Evolutionary conservation across 2,113 vertebrate species (phyloP), one percentile per base, ranked within the genome.

Genomic region (Ptilorrhoa leucosticta): DNA sequence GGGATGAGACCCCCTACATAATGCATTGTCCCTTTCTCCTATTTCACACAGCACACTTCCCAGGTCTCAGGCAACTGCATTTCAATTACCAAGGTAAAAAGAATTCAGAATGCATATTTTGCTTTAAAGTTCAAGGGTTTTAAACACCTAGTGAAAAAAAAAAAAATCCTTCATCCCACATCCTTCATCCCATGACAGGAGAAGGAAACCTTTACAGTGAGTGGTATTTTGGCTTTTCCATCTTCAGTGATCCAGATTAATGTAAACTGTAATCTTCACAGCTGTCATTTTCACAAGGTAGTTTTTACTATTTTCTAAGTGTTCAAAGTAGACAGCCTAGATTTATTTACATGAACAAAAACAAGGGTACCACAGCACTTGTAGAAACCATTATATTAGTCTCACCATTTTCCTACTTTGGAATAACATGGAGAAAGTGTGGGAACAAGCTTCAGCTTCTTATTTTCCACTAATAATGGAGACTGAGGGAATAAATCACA

Each of bases 121-220:
- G 30, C 72, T 93, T 84, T 90, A 50, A 83, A 95, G 90, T 85
- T 94, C 85, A 91, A 57, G 42, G 61, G 33, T 10, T 96, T 95
- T 57, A 83, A 94, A 72, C 11, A 54, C 5, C 20, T 26, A 83
- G 42, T 21, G 35, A 37, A 75, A 83, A 76, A 80, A 84, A 81
- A 61, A 93, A 40, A 12, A 86, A 42, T 31, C 33, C 71, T 71
- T 79, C 30, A 64, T 50, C n/a, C 33, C 54, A 39, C 37, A 87
- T 71, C 30, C 63, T 61, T 96, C 48, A 92, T 56, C 56, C 40
- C 2, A 7, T 17, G 58, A 83, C 58, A 88, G 42, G 22, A 83
- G 47, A 77, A 69, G 54, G 39, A 83, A 95, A 91, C 71, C 50
- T 88, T 95, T 81, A 45, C 13, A 21, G 8, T 63, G 15, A 47